A percentile compares a stretch with the other conserved stretches of the same genome.
Evolutionary conservation across 2,888 invertebrate species (phyloP).

Genomic region (Graphium colonna): DNA sequence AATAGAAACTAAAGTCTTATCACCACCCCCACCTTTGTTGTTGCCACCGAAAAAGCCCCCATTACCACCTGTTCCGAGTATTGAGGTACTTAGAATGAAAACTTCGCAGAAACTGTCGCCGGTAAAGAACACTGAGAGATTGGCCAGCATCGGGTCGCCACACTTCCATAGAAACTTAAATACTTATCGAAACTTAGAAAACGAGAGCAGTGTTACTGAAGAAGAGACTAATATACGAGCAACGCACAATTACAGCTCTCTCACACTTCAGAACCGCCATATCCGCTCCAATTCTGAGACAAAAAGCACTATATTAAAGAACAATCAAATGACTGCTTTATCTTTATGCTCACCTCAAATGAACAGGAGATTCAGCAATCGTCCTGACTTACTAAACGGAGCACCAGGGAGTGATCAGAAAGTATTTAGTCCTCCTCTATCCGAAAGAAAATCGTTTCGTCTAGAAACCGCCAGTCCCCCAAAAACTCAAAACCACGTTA

Average conservation of each 20-base stretch:
- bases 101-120: slow-evolving; percentile 65
- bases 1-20: slow-evolving; percentile 55
- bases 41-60: slow-evolving; percentile 87
- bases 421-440: slow-evolving; percentile 60
- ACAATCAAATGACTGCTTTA: slow-evolving; percentile 64
- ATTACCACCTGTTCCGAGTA: slow-evolving; percentile 84
- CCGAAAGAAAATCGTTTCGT: slow-evolving; percentile 56
- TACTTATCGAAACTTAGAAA: slow-evolving; percentile 80
- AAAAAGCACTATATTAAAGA: slow-evolving; percentile 69
- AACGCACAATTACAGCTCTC: slow-evolving; percentile 59
- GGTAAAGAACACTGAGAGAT: slow-evolving; percentile 68
- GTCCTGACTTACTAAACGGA: slow-evolving; percentile 67
- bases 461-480: slow-evolving; percentile 56
- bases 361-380: slow-evolving; percentile 70
- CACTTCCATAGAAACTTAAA: slow-evolving; percentile 81
- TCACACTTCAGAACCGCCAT: slow-evolving; percentile 68
- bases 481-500: slow-evolving; percentile 67
- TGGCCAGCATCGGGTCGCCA: slow-evolving; percentile 83
- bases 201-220: slow-evolving; percentile 59
- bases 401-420: slow-evolving; percentile 58
- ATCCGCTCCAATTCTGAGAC: slow-evolving; percentile 72
- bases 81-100: slow-evolving; percentile 81
- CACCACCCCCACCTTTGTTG: slow-evolving; percentile 76
- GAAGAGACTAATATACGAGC: slow-evolving; percentile 54
- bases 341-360: slow-evolving; percentile 79